Percentiles rank a stretch among this genome's conserved stretches.
Evolutionary conservation across 1,140 invertebrate species (phyloP).

Genomic region (Chrysoperla carnea): DNA sequence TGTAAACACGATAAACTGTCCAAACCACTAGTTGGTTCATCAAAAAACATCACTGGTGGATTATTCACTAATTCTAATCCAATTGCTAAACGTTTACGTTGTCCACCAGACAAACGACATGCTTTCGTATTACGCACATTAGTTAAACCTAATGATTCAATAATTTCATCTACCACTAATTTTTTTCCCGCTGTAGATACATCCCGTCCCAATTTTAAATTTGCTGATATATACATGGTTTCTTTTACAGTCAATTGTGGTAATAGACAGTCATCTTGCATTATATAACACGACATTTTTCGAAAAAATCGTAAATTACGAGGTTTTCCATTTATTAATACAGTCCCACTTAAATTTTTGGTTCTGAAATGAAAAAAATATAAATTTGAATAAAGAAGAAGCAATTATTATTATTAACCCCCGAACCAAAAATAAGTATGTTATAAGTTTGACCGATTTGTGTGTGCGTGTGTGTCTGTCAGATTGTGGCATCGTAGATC

Average conservation of each 20-base stretch:
- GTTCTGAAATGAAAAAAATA: slow-evolving; percentile 37
- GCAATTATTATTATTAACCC: too few relatives aligned
- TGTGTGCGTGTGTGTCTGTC: too few relatives aligned
- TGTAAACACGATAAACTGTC: slow-evolving; percentile 88
- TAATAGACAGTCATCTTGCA: slow-evolving; percentile 86
- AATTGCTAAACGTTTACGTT: slow-evolving; percentile 82
- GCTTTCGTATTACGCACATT: slow-evolving; percentile 66
- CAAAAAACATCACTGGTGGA: slow-evolving; percentile 93
- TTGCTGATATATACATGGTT: slow-evolving; percentile 79
- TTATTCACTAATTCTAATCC: slow-evolving; percentile 73
- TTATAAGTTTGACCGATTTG: too few relatives aligned
- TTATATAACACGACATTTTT: slow-evolving; percentile 89
- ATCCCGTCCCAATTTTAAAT: slow-evolving; percentile 76
- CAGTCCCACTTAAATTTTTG: slow-evolving; percentile 54
- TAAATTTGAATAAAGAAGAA: too few relatives aligned
- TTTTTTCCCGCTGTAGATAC: slow-evolving; percentile 55
- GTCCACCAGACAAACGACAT: slow-evolving; percentile 74
- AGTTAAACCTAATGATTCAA: slow-evolving; percentile 41
- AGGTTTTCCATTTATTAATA: slow-evolving; percentile 69
- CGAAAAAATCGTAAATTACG: slow-evolving; percentile 71
- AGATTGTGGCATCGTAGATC: too few relatives aligned
- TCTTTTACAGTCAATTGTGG: slow-evolving; percentile 78
- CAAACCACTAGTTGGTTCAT: slow-evolving; percentile 91
- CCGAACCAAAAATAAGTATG: too few relatives aligned
- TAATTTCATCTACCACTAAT: slow-evolving; percentile 64